Evolutionary conservation across 2,888 invertebrate species (phyloP), one percentile per base, ranked within the genome.

Genomic region (Craniophora ligustri): DNA sequence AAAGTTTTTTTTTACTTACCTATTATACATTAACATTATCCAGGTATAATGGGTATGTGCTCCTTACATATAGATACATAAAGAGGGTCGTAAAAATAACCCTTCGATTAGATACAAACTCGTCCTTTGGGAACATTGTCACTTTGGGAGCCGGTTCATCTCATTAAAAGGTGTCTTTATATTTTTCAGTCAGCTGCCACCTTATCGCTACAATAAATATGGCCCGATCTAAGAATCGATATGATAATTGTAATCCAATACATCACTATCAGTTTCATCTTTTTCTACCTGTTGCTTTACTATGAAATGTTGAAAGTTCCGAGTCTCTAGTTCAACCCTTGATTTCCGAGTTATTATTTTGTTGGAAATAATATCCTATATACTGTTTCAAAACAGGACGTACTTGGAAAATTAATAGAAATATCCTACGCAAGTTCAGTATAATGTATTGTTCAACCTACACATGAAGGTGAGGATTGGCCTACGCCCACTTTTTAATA

Each of bases 181-280:
- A 85, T 82, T 85, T 84, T 76, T 68, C 71, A 79, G 80, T 81
- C 89, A 90, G 87, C 88, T 90, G 90, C 85, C 82, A 62, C 79
- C 80, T 88, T 88, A 89, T 89, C 88, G 84, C 76, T 70, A 71
- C 81, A 76, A 85, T 87, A 87, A 88, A 89, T 79, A 79, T 81
- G 75, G 72, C 72, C 79, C 75, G 88, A 90, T 91, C 86, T 82
- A 76, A 79, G 72, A 72, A 65, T 78, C 79, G 91, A 90, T 90
- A 89, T 86, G 87, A 84, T 89, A 88, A 87, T 88, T 89, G 91
- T 88, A 88, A 91, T 89, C 80, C 86, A 87, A 89, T 89, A 88
- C 81, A 78, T 82, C 78, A 80, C 81, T 85, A 86, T 86, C 86
- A 73, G 68, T 69, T 75, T 72, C 79, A 82, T 84, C 84, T 76